Base-by-base conservation (phyloP, 2,113 vertebrate species). In the Hiodon alosoides region DNA sequence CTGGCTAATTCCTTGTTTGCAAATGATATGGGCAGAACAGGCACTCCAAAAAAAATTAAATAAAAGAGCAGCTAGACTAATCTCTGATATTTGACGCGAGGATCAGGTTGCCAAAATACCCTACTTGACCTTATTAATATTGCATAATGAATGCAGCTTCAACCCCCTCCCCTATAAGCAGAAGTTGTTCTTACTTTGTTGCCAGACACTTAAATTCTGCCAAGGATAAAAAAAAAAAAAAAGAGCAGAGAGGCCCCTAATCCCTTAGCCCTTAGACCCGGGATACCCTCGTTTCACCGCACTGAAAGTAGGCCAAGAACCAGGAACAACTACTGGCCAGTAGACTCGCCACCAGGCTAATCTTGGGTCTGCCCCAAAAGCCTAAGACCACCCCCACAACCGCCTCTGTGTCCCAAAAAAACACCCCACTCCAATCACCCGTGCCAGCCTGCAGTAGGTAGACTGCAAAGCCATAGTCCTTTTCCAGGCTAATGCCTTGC, bases 401-500 rank as follows among this genome's bases (percentile, higher is more conserved):
- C 31, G 31, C 31, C 31, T 31, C 31, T 31, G 31, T 2, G 31
- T 31, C 31, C 31, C 31, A 31, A 31, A 31, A 31, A 31, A 31
- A 31, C 31, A 31, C 31, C 31, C 31, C 31, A 31, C 31, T 31
- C 31, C 31, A 31, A 31, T 31, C 31, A 31, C 31, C 31, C 31
- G 31, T 31, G 31, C 31, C 31, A 31, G 31, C 31, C 31, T 31
- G 31, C 65, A 75, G 73, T 50, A 50, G 73, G 53, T 58, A 17
- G 31, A 7, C 62, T 14, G 70, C 11, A 59, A 71, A 71, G 51
- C 58, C 58, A 73, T 48, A 53, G 72, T 52, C 11, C 52, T 46
- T 65, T 67, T 74, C 9, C 52, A 74, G 52, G 84, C 82, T 88
- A 82, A 87, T 81, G 68, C 77, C 81, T 84, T 31, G 31, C 31